Percentiles rank a stretch among this genome's conserved stretches.
Evolutionary conservation across 2,113 vertebrate genomes (phyloP).

Genomic region (Mustelus asterias): DNA sequence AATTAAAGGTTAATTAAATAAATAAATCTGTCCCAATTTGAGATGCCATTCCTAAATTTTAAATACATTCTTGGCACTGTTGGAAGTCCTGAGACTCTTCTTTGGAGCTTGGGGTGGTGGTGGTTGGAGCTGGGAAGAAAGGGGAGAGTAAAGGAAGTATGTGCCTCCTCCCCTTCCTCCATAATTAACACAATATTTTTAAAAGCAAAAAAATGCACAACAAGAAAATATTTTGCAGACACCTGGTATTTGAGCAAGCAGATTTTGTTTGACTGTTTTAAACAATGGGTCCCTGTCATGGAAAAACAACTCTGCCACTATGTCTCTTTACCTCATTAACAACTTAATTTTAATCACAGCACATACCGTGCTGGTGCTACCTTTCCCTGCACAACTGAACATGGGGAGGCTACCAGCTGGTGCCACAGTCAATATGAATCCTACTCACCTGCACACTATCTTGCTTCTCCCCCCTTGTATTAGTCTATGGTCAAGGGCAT

Average conservation of each 20-base stretch:
- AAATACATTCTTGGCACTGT: not conserved
- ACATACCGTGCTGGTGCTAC: not conserved
- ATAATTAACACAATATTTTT: not conserved
- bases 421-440: not conserved
- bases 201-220: not conserved
- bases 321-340: not conserved
- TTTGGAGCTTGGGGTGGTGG: not conserved
- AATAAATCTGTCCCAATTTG: not conserved
- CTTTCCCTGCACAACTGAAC: not conserved
- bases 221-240: not conserved
- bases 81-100: not conserved
- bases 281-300: not conserved
- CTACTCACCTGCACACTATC: not conserved
- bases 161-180: not conserved
- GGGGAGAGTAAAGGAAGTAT: not conserved
- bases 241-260: not conserved
- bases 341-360: not conserved
- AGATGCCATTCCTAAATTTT: not conserved
- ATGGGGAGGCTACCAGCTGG: not conserved
- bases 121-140: not conserved
- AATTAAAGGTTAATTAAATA: no score
- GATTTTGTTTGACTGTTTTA: not conserved
- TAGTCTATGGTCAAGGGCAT: not conserved
- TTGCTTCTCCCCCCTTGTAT: not conserved
- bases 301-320: not conserved